These are phyloP conservation scores for Otocyon megalotis DNA, from an alignment of 2,113 vertebrate genomes.

Conservation along the genomic window DNA sequence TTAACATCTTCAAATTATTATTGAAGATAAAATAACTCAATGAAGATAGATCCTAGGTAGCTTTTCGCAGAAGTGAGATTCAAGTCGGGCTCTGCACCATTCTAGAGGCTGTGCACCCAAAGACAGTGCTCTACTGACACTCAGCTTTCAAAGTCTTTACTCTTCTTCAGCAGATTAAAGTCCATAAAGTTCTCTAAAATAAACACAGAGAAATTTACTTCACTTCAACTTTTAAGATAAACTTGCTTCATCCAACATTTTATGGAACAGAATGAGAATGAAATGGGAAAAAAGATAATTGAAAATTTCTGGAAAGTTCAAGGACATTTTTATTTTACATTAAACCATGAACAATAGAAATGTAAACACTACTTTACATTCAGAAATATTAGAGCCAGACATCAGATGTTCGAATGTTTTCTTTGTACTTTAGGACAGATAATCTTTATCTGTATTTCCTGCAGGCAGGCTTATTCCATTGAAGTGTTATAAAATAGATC, in stretches of 20 bases:
- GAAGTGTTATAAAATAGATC: not conserved
- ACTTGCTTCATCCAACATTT: not conserved
- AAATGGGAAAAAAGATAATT: not conserved
- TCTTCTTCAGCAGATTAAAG: not conserved
- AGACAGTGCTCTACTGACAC: not conserved
- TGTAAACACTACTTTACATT: not conserved
- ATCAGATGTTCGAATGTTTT: not conserved
- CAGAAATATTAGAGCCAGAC: not conserved
- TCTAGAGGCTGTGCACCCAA: not conserved
- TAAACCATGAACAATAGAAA: not conserved
- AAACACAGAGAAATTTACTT: not conserved
- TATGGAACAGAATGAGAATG: not conserved
- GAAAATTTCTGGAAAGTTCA: not conserved
- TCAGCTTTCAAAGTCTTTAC: not conserved
- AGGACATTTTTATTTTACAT: slow-evolving; percentile 21
- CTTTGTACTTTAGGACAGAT: not conserved
- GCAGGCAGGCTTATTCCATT: not conserved
- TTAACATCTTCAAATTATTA: not conserved
- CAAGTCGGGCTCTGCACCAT: not conserved
- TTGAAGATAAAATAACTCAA: not conserved
- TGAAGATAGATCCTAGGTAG: not conserved
- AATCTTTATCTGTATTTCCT: not conserved
- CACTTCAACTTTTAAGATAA: not conserved
- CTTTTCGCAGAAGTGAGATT: not conserved
- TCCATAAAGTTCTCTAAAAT: not conserved